These are phyloP conservation scores for Frieseomelitta varia DNA, from an alignment of 1,140 invertebrate genomes.

Conservation along the genomic window DNA sequence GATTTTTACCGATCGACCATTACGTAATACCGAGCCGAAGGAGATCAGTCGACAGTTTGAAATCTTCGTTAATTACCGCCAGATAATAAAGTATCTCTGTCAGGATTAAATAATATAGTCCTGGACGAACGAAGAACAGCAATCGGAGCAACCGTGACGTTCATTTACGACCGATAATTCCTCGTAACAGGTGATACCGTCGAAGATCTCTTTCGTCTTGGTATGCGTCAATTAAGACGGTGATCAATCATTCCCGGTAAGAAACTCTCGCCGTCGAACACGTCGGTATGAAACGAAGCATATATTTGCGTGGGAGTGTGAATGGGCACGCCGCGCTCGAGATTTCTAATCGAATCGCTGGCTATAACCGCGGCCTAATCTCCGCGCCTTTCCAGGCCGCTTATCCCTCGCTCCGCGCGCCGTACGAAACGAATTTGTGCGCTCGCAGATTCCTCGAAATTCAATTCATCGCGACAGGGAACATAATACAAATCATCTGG, in stretches of 20 bases:
- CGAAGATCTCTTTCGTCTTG: conserved; percentile 18
- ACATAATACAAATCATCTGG: conserved; percentile 63
- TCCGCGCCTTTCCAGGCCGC: conserved; percentile 28
- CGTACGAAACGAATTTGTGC: neutral
- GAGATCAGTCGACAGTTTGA: too few species aligned
- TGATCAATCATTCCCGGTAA: conserved; percentile 42
- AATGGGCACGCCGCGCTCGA: neutral
- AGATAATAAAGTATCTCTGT: conserved; percentile 9
- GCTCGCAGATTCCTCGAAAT: conserved; percentile 56
- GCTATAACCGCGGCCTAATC: conserved; percentile 48
- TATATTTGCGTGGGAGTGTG: neutral
- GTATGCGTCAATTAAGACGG: conserved; percentile 57
- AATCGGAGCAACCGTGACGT: neutral
- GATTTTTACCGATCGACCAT: conserved; percentile 43
- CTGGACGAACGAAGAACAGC: neutral
- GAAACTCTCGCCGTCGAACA: conserved; percentile 28
- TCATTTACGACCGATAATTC: conserved; percentile 29
- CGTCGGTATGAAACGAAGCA: neutral
- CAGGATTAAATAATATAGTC: conserved; percentile 18
- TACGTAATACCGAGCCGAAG: conserved; percentile 1
- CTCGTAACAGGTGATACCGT: conserved; percentile 20
- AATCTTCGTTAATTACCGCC: conserved; percentile 29
- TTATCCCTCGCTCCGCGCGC: neutral
- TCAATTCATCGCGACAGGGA: conserved; percentile 53
- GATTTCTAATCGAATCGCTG: conserved; percentile 50